Percentiles rank a stretch among this genome's conserved stretches.
These are phyloP conservation scores for Brachionus asplanchnoidis DNA, from an alignment of 1,140 invertebrate genomes.

Conservation along the genomic window DNA sequence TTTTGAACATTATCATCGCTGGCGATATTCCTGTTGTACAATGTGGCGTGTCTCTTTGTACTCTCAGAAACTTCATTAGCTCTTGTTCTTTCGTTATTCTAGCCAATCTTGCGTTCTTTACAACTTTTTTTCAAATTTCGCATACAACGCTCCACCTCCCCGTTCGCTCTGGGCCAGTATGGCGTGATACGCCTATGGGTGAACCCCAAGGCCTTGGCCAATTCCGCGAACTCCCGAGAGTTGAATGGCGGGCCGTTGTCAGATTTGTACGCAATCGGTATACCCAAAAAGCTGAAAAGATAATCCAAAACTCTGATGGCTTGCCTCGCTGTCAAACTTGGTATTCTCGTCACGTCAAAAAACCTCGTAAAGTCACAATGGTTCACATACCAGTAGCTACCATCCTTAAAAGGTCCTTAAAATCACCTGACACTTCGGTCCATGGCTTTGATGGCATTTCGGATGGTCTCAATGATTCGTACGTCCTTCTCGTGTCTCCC, in stretches of 20 bases:
- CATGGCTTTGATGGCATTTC: neutral
- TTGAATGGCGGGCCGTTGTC: neutral
- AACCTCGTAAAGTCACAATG: neutral
- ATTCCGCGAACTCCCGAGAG: neutral
- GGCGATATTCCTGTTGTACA: neutral
- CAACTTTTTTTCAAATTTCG: neutral
- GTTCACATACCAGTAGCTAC: neutral
- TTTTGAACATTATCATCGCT: neutral
- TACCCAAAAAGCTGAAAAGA: neutral
- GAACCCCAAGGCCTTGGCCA: neutral
- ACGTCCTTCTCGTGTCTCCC: neutral
- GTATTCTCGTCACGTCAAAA: neutral
- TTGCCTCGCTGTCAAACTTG: neutral
- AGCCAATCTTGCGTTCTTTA: neutral
- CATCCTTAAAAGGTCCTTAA: neutral
- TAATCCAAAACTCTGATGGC: neutral
- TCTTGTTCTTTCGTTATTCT: neutral
- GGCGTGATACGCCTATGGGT: neutral
- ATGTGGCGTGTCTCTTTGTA: neutral
- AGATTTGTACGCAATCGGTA: neutral
- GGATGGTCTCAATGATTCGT: neutral
- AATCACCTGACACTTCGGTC: neutral
- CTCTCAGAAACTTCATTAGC: neutral
- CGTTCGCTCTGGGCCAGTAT: neutral
- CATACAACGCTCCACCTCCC: neutral